Evolutionary conservation across 1,140 invertebrate species (phyloP).

Genomic region (Plectrocnemia conspersa): DNA sequence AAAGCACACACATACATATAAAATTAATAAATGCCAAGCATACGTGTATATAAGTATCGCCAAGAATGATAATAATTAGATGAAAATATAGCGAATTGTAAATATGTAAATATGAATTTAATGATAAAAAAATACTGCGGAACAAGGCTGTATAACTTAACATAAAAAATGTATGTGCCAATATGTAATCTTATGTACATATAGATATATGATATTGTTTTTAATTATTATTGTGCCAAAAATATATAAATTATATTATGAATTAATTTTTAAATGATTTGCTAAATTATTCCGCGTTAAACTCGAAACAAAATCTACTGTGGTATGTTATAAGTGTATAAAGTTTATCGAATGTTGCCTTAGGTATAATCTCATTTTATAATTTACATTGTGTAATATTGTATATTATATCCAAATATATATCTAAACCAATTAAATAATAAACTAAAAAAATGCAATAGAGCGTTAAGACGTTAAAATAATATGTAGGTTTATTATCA

Average conservation of each 20-base stretch:
- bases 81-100: constrained; percentile 1
- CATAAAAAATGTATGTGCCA: no score
- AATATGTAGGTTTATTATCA: constrained; percentile 30
- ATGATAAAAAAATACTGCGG: not conserved
- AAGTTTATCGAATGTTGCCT: constrained; percentile 29
- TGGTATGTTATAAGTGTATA: constrained; percentile 11
- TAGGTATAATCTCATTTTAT: constrained; percentile 18
- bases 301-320: not conserved
- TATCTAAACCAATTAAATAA: no score
- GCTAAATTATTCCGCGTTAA: not conserved
- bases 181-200: no score
- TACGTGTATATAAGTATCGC: constrained; percentile 9
- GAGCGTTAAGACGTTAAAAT: constrained; percentile 20
- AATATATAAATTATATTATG: not conserved
- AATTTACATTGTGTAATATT: not conserved
- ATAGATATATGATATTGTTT: no score
- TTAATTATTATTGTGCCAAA: constrained; percentile 2
- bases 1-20: no score
- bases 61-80: constrained; percentile 13
- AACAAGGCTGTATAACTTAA: not conserved
- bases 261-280: not conserved
- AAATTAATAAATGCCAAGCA: not conserved
- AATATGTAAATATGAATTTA: constrained; percentile 9
- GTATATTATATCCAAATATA: no score
- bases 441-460: no score